These are phyloP conservation scores for Agrilus planipennis DNA, from an alignment of 1,140 invertebrate genomes.

Conservation along the genomic window DNA sequence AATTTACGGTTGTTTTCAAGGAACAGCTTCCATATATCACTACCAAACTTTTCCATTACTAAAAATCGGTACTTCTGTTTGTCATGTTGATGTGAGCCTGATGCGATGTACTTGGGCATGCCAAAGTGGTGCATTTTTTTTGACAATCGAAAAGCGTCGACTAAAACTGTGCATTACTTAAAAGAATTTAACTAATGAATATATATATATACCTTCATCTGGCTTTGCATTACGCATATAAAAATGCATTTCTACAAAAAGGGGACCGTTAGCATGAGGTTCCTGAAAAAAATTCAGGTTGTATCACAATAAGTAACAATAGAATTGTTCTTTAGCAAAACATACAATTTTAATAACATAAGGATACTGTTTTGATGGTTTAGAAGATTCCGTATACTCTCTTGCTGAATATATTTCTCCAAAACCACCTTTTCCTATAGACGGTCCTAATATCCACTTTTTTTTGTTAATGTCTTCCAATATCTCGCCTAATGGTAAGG, in stretches of 20 bases:
- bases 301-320: conserved; percentile 5
- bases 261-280: conserved; percentile 81
- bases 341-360: conserved; percentile 72
- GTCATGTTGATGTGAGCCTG: conserved; percentile 68
- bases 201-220: conserved; percentile 54
- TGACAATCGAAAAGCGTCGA: conserved; percentile 60
- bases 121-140: conserved; percentile 66
- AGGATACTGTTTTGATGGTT: conserved; percentile 37
- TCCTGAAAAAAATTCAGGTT: conserved; percentile 56
- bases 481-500: conserved; percentile 62
- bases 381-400: conserved; percentile 40
- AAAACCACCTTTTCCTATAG: conserved; percentile 87
- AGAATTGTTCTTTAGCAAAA: conserved; percentile 16
- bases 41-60: conserved; percentile 85
- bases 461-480: conserved; percentile 63
- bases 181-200: background rate
- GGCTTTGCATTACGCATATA: conserved; percentile 77
- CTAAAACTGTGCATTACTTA: conserved; percentile 38
- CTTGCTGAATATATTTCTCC: conserved; percentile 79
- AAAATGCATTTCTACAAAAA: conserved; percentile 94
- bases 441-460: conserved; percentile 74
- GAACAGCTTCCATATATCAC: conserved; percentile 75
- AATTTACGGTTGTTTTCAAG: conserved; percentile 56
- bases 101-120: conserved; percentile 74
- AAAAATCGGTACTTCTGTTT: conserved; percentile 76